Base-by-base conservation (phyloP, 2,113 vertebrate genomes). In the Puma concolor region DNA sequence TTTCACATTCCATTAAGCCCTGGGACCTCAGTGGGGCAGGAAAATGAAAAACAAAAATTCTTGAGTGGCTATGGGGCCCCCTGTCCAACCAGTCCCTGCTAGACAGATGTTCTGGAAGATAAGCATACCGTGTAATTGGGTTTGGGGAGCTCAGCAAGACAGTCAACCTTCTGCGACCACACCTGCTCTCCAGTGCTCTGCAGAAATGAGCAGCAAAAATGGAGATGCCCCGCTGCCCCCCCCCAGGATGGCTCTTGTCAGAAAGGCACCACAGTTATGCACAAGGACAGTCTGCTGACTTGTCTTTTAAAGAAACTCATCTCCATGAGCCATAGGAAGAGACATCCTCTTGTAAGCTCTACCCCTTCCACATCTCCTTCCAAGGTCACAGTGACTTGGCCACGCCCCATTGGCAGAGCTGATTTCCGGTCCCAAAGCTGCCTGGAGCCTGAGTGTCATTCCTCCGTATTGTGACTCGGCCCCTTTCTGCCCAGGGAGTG, bases 361-460 rank as follows among this genome's bases (percentile, higher is more conserved):
- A 66, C 29, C 66, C 74, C 7, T 67, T 63, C 38, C n/a, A 16
- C 27, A 41, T 2, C 11, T 0, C 9, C 57, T 31, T 76, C 64
- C 38, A 15, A 1, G 54, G 36, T 96, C 44, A 27, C 25, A 7
- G 2, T 14, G 17, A 5, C 33, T 19, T 50, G 33, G 52, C 38
- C 74, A n/a, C 1, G 2, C 3, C 60, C 81, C 23, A 0, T 0
- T 0, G 13, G 57, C 5, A 5, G 38, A 83, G 36, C 27, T 54
- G 33, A 71, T 21, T 64, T 82, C 41, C 4, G 4, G 4, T 16
- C 29, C 8, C 60, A 36, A 23, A 31, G 86, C n/a, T 54, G 0
- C 60, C 27, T 23, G 48, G 23, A 21, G 38, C 54, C 54, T 1
- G 19, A 16, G 7, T 0, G 0, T 17, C 19, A 77, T 52, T 44